Percentiles rank a stretch among this genome's conserved stretches.
Evolutionary conservation across 2,888 invertebrate genomes (phyloP).

Genomic region (Protophormia terraenovae): DNA sequence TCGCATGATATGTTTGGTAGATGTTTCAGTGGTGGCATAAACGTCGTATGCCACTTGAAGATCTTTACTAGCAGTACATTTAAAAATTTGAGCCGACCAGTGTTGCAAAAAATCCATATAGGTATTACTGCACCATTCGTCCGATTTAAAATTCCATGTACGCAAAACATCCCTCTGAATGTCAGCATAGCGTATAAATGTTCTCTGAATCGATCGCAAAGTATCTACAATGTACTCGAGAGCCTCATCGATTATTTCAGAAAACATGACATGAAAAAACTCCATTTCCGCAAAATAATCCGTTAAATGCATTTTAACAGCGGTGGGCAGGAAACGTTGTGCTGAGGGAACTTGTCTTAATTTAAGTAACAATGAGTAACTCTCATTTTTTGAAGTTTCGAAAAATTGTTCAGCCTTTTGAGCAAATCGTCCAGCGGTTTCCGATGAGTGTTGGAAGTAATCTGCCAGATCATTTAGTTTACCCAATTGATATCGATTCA

Average conservation of each 20-base stretch:
- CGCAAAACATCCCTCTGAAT: conserved; percentile 72
- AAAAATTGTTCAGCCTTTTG: conserved; percentile 71
- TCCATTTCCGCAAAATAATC: conserved; percentile 79
- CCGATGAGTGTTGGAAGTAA: conserved; percentile 72
- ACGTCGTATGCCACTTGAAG: conserved; percentile 75
- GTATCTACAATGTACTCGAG: conserved; percentile 74
- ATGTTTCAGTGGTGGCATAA: conserved; percentile 75
- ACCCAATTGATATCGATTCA: conserved; percentile 55
- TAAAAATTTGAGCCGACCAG: conserved; percentile 74
- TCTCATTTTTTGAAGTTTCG: conserved; percentile 75
- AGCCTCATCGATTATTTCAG: conserved; percentile 76
- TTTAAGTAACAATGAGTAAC: conserved; percentile 72
- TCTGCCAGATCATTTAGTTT: conserved; percentile 71
- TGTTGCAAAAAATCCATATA: conserved; percentile 76
- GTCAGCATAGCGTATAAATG: conserved; percentile 73
- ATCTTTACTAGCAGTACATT: conserved; percentile 72
- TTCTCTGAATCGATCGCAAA: conserved; percentile 70
- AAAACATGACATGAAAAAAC: conserved; percentile 75
- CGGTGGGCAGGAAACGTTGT: conserved; percentile 68
- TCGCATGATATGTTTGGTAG: conserved; percentile 74
- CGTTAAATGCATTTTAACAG: conserved; percentile 73
- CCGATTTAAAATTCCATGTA: conserved; percentile 70
- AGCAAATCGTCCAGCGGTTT: conserved; percentile 71
- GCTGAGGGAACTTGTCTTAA: conserved; percentile 75
- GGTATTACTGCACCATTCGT: conserved; percentile 72